phyloP scores from a whole-genome alignment of 2,113 vertebrate genomes.

The Cephalopterus ornatus region DNA sequence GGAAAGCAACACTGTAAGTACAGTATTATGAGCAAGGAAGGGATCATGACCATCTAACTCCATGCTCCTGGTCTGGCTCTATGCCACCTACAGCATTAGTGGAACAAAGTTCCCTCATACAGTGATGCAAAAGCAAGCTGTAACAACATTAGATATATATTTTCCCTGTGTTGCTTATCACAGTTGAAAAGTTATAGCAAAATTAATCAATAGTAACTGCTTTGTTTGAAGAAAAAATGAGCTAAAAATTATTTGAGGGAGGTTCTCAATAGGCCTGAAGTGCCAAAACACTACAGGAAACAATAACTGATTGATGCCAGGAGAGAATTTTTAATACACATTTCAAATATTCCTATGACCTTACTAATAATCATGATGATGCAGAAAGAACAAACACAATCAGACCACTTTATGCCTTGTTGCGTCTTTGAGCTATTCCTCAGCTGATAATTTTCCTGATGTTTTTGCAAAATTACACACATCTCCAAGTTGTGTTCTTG shows the following conservation, averaged over 20 bases:
- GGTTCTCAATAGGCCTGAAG: background rate
- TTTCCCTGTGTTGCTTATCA: background rate
- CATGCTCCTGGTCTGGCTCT: background rate
- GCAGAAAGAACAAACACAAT: background rate
- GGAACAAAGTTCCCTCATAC: background rate
- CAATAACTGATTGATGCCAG: background rate
- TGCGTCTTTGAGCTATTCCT: background rate
- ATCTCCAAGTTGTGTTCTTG: background rate
- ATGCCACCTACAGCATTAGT: background rate
- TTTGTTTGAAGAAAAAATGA: background rate
- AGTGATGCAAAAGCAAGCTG: background rate
- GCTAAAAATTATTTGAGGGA: background rate
- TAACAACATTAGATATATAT: background rate
- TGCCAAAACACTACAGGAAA: background rate
- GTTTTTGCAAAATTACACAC: background rate
- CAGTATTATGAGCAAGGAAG: background rate
- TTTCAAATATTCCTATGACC: background rate
- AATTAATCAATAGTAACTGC: background rate
- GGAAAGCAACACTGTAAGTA: background rate
- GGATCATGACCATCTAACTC: background rate
- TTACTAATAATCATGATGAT: background rate
- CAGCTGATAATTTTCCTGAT: background rate
- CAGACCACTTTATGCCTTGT: background rate
- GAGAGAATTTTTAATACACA: background rate
- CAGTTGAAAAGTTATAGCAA: background rate